These are phyloP conservation scores for Hydrolagus affinis DNA, from an alignment of 2,113 vertebrate species.

Conservation along the genomic window DNA sequence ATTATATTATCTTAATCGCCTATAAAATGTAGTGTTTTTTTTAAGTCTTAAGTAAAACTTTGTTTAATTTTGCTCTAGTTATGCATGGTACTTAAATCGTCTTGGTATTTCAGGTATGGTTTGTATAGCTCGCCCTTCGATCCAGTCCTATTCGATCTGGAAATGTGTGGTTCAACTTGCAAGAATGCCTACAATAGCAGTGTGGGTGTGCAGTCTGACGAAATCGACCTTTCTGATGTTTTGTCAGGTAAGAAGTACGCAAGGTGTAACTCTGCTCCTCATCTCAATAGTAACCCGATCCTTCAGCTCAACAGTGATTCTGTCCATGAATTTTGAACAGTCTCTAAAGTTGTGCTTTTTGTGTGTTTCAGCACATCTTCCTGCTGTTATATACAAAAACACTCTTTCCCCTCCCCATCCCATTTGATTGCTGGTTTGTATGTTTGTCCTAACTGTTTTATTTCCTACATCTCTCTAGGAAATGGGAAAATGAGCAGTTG, in stretches of 20 bases:
- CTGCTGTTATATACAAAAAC: neutral
- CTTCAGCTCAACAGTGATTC: no score
- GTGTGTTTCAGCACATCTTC: neutral
- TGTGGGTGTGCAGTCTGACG: conserved; percentile 88
- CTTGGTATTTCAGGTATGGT: conserved; percentile 68
- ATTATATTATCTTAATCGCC: no score
- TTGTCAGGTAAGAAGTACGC: conserved; percentile 69
- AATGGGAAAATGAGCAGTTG: conserved; percentile 88
- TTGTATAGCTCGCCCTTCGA: conserved; percentile 96
- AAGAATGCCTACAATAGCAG: conserved; percentile 90
- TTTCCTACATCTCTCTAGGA: conserved; percentile 51
- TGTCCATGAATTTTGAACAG: no score
- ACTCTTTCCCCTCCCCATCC: neutral
- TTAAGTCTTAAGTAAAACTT: neutral
- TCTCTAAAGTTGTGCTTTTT: neutral
- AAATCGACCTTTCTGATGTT: conserved; percentile 96
- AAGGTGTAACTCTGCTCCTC: neutral
- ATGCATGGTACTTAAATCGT: conserved; percentile 2
- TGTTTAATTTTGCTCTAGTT: neutral
- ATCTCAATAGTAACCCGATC: neutral
- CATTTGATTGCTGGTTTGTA: no score
- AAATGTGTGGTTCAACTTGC: conserved; percentile 95
- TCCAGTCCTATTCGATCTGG: conserved; percentile 95
- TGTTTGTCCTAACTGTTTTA: neutral
- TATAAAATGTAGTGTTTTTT: no score